Conservation (phyloP, 2,113 vertebrate species). For the Zingel zingel region DNA sequence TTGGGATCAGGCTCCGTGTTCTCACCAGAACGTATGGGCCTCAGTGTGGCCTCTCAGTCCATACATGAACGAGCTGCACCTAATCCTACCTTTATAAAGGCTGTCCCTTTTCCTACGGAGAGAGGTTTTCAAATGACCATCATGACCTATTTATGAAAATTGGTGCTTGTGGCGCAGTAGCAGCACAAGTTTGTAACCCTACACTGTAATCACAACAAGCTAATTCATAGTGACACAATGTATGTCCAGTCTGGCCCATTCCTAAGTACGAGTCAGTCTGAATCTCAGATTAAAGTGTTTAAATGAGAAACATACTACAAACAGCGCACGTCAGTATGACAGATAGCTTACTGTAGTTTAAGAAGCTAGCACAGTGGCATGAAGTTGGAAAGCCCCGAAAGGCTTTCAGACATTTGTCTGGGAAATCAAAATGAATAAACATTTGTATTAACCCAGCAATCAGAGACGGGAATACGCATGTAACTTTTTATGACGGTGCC, state of each 20-base stretch:
- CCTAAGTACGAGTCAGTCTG: constrained; percentile 7
- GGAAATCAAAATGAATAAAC: constrained; percentile 70
- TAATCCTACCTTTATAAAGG: not conserved
- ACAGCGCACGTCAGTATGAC: constrained; percentile 15
- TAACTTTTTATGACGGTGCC: constrained; percentile 68
- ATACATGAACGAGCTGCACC: not conserved
- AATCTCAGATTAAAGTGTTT: constrained; percentile 26
- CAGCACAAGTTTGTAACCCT: constrained; percentile 16
- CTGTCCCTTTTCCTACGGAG: not conserved
- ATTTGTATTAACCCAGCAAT: constrained; percentile 55
- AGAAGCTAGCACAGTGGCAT: not conserved
- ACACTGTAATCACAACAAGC: constrained; percentile 3
- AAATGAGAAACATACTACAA: constrained; percentile 10
- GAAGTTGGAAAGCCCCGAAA: not conserved
- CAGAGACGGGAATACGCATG: constrained; percentile 62
- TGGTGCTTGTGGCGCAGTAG: not conserved
- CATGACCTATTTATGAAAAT: constrained; percentile 10
- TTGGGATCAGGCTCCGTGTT: not conserved
- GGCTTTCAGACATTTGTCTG: constrained; percentile 46
- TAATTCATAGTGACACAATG: constrained; percentile 33
- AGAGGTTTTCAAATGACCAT: constrained; percentile 15
- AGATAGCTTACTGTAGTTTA: constrained; percentile 20
- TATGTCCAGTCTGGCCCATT: constrained; percentile 13
- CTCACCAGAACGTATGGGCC: not conserved
- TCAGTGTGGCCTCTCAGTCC: not conserved